Base-by-base conservation (phyloP, 2,888 invertebrate genomes). In the Steinernema hermaphroditum region DNA sequence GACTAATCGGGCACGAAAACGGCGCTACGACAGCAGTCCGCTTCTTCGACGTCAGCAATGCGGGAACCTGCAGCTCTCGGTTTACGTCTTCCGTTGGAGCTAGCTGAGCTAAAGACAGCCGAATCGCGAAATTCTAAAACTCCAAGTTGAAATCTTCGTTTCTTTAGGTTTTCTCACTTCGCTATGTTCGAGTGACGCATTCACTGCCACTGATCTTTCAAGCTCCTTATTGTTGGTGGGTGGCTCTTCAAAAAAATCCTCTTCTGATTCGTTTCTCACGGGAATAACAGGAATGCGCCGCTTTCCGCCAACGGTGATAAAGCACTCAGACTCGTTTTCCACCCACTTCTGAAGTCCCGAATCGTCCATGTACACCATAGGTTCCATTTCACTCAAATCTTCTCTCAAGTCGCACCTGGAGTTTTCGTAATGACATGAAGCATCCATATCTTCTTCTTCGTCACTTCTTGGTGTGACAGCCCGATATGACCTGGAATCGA, bases 241-340 rank as follows among this genome's bases (percentile, higher is more conserved):
- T 62, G 62, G 62, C 62, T 62, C 32, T 62, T 29, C 27, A 62
- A 62, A 62, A 62, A 62, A 62, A 62, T 32, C 62, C 62, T 32
- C 29, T 2, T 62, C 62, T 14, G 62, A 62, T 62, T 62, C 62
- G 32, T 2, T 62, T 62, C 32, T 62, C 2, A 34, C 62, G 16
- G 62, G 62, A 14, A 62, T 29, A 32, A 62, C 14, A 32, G 62
- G 62, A 32, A 62, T 29, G 29, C 62, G 50, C 22, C 50, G 62
- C 4, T 62, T 29, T 32, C 16, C n/a, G 6, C 62, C 62, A 16
- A 32, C 62, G 12, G 34, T n/a, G n/a, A 34, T 32, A 32, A 62
- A 62, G 62, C 29, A 62, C 12, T 50, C 62, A 1, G 14, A 27
- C 32, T 62, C 62, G 12, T 22, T 32, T 2, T 62, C 9, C 34